A percentile compares a stretch with the other conserved stretches of the same genome.
Evolutionary conservation across 2,113 vertebrate species (phyloP).

Genomic region (Pipra filicauda): DNA sequence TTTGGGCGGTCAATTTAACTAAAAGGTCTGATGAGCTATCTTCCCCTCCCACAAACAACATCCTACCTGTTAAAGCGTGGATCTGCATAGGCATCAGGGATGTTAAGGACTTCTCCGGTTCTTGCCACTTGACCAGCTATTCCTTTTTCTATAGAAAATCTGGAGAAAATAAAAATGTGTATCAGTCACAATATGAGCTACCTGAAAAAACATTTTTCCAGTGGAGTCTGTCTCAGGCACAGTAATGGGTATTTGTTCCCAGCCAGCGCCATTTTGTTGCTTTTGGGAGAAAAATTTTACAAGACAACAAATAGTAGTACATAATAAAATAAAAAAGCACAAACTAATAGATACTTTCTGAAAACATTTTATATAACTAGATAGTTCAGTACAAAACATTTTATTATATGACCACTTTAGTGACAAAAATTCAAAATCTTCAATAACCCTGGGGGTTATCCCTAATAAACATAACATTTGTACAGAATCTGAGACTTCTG

Average conservation of each 20-base stretch:
- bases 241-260: background rate
- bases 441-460: background rate
- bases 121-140: constrained; percentile 97
- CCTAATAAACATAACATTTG: background rate
- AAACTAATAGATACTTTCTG: background rate
- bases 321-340: background rate
- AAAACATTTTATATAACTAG: background rate
- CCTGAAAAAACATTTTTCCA: background rate
- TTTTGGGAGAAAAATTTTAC: constrained; percentile 21
- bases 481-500: background rate
- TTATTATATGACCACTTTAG: background rate
- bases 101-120: constrained; percentile 97
- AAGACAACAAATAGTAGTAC: background rate
- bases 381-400: background rate
- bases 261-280: background rate
- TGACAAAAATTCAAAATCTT: background rate
- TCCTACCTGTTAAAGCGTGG: constrained; percentile 96
- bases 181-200: background rate
- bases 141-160: constrained; percentile 99
- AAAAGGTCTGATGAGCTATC: background rate
- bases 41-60: background rate
- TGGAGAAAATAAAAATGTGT: constrained; percentile 52
- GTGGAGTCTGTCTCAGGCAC: background rate
- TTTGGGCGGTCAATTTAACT: background rate
- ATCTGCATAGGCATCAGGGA: constrained; percentile 98